Conservation (phyloP, 2,113 vertebrate species). For the Larimichthys crocea region DNA sequence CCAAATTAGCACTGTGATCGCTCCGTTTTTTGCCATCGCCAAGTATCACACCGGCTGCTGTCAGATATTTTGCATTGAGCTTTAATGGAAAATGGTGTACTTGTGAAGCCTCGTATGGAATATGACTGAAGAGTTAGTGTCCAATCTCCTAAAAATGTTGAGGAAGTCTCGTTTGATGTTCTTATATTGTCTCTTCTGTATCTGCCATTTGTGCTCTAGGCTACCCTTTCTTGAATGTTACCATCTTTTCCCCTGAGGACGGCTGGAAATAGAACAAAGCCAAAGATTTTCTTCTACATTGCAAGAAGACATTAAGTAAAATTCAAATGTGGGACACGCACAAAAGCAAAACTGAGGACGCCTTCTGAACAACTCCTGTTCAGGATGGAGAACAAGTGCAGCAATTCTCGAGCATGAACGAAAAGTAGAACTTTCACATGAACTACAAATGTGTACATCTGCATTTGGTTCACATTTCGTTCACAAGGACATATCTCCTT, state of each 20-base stretch:
- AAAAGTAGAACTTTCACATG: slow-evolving; percentile 9
- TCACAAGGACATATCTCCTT: background rate
- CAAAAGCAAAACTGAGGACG: background rate
- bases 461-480: background rate
- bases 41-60: background rate
- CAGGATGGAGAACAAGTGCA: too few relatives aligned
- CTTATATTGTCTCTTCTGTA: background rate
- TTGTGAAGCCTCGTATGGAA: background rate
- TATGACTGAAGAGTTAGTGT: background rate
- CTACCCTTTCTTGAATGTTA: slow-evolving; percentile 1
- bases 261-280: slow-evolving; percentile 36
- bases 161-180: background rate
- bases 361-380: too few relatives aligned
- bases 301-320: slow-evolving; percentile 4
- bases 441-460: background rate
- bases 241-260: slow-evolving; percentile 5
- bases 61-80: background rate
- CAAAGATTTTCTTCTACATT: background rate
- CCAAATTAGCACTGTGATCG: slow-evolving; percentile 16
- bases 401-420: background rate
- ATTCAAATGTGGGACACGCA: slow-evolving; percentile 15
- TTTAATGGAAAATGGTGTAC: background rate
- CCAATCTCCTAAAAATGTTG: background rate
- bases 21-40: slow-evolving; percentile 1
- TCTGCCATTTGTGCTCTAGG: background rate